These are phyloP conservation scores for Cossypha dichroa DNA, from an alignment of 2,797 vertebrate species.

Conservation along the genomic window DNA sequence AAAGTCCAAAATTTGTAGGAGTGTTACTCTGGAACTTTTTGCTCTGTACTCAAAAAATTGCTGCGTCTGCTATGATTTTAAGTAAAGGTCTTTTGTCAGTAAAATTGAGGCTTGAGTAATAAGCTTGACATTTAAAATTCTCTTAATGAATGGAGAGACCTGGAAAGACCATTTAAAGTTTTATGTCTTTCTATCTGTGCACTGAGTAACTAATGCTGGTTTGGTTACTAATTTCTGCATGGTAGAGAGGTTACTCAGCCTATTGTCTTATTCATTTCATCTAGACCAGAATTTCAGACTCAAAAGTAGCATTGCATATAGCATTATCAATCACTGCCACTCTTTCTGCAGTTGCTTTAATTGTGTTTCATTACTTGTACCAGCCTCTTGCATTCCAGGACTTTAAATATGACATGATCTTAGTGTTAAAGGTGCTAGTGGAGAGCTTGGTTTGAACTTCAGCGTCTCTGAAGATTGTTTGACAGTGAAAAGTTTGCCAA, in stretches of 20 bases:
- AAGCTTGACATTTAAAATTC: constrained; percentile 32
- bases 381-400: background rate
- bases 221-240: background rate
- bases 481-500: background rate
- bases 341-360: background rate
- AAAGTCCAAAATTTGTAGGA: background rate
- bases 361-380: background rate
- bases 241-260: background rate
- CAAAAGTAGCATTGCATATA: background rate
- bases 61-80: background rate
- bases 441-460: background rate
- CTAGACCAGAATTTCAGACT: background rate
- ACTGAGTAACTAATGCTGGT: background rate
- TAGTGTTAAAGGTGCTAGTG: background rate
- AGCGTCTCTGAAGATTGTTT: background rate
- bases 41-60: background rate
- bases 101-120: constrained; percentile 14
- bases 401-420: background rate
- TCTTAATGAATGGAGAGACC: constrained; percentile 8
- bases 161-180: background rate
- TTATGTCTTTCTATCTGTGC: background rate
- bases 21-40: background rate
- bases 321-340: background rate
- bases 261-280: constrained; percentile 7
- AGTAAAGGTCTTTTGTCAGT: background rate